Evolutionary conservation across 2,797 vertebrate species (phyloP).

Genomic region (Phalanger gymnotis): DNA sequence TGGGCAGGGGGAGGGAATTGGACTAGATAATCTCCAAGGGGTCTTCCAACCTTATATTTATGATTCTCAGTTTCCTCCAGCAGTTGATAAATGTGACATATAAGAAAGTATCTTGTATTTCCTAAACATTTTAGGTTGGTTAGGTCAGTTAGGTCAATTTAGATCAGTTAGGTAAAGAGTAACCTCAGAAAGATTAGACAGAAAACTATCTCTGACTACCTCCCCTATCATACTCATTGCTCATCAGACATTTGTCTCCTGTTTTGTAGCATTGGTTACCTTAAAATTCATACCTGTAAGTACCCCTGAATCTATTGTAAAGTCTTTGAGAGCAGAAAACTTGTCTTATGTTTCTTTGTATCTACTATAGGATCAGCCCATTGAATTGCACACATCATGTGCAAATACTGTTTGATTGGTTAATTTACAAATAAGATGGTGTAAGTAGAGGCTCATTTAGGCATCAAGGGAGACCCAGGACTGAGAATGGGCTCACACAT

Average conservation of each 20-base stretch:
- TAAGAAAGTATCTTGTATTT: slow-evolving; percentile 47
- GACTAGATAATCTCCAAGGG: background rate
- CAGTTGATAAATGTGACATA: slow-evolving; percentile 33
- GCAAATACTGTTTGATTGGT: background rate
- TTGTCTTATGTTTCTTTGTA: background rate
- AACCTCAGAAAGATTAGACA: slow-evolving; percentile 36
- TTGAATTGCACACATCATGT: background rate
- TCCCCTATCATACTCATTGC: background rate
- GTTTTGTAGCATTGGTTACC: background rate
- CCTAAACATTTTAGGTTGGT: slow-evolving; percentile 50
- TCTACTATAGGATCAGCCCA: slow-evolving; percentile 21
- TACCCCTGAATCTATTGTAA: background rate
- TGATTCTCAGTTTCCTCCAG: slow-evolving; percentile 7
- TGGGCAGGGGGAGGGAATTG: background rate
- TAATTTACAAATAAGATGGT: background rate
- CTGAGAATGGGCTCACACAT: background rate
- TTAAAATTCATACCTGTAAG: background rate
- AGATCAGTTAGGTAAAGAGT: slow-evolving; percentile 57
- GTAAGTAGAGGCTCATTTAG: background rate
- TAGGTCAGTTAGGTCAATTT: too few relatives aligned
- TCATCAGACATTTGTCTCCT: background rate
- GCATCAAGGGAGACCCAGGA: background rate
- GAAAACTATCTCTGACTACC: slow-evolving; percentile 23
- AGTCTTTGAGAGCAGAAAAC: background rate
- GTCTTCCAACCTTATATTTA: background rate